Base-by-base conservation (phyloP, 2,797 vertebrate species). In the Clarias laeviceps region DNA sequence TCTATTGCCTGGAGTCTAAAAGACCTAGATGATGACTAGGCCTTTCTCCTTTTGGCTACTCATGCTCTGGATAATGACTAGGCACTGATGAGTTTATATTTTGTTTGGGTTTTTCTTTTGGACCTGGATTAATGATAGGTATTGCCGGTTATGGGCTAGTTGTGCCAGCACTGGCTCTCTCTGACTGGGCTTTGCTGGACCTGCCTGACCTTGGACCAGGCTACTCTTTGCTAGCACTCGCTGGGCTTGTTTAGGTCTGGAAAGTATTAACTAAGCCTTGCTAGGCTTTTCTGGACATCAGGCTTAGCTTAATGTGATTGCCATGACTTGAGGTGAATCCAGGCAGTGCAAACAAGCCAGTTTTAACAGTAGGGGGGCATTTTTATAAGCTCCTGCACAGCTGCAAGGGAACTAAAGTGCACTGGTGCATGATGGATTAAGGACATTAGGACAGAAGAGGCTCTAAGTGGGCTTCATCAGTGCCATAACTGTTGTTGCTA, bases 391-490 rank as follows among this genome's bases (percentile, higher is more conserved):
- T 82, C 24, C 73, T 65, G 62, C n/a, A 73, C 66, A 82, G 68
- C 59, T 85, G 72, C 70, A 87, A 66, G 61, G 59, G 70, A 65
- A 85, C 84, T 81, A 85, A 83, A 85, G 82, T 86, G 82, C 20
- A 87, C 37, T 81, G 45, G 34, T 85, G 73, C 84, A 65, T 87
- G 85, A 89, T 83, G 61, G 79, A 87, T 85, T 59, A 79, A 74
- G 50, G 56, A 6, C 59, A 64, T 73, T 22, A 78, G 70, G 57
- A 77, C 24, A 62, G 54, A 32, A 56, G 54, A 84, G 79, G 9
- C 32, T n/a, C 32, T 40, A 59, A 29, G 50, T 24, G 50, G 24
- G 72, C 11, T 59, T 66, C 32, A 64, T 65, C 70, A 40, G 50
- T 74, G 27, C 34, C 20, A 1, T 29, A 12, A 50, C 11, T 50